These are phyloP conservation scores for Emys orbicularis DNA, from an alignment of 2,797 vertebrate genomes.

Conservation along the genomic window DNA sequence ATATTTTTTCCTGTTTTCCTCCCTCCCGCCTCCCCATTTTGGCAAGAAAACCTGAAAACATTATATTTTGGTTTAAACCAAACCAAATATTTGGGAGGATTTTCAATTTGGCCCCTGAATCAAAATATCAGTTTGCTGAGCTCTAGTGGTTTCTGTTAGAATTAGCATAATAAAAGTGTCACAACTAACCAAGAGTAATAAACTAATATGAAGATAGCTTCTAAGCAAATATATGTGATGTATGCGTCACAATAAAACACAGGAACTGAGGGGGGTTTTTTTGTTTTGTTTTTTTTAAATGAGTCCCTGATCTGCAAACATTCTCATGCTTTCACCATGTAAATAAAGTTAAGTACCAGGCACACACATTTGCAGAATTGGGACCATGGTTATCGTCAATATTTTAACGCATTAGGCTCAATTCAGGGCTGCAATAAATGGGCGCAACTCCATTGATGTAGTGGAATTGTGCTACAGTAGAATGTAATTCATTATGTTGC, in stretches of 20 bases:
- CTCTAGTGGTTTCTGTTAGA: too few relatives aligned
- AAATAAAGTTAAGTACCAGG: constrained; percentile 31
- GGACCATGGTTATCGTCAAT: background rate
- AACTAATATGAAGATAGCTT: background rate
- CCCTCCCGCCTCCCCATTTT: too few relatives aligned
- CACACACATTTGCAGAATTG: background rate
- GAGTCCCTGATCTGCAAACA: constrained; percentile 22
- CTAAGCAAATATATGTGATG: background rate
- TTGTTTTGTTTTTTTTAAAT: background rate
- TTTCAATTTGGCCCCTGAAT: too few relatives aligned
- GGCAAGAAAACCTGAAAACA: too few relatives aligned
- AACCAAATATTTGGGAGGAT: too few relatives aligned
- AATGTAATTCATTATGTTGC: background rate
- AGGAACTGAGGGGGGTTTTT: background rate
- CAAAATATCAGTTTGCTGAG: too few relatives aligned
- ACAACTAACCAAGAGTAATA: background rate
- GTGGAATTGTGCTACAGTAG: background rate
- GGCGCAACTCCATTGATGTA: background rate
- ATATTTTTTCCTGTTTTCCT: too few relatives aligned
- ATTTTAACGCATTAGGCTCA: background rate
- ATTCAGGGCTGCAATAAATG: constrained; percentile 33
- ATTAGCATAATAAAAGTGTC: background rate
- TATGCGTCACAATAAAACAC: background rate
- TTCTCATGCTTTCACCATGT: constrained; percentile 55
- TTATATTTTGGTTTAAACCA: too few relatives aligned